These are phyloP conservation scores for Drosophila koepferae DNA, from an alignment of 2,888 invertebrate species.

Conservation along the genomic window DNA sequence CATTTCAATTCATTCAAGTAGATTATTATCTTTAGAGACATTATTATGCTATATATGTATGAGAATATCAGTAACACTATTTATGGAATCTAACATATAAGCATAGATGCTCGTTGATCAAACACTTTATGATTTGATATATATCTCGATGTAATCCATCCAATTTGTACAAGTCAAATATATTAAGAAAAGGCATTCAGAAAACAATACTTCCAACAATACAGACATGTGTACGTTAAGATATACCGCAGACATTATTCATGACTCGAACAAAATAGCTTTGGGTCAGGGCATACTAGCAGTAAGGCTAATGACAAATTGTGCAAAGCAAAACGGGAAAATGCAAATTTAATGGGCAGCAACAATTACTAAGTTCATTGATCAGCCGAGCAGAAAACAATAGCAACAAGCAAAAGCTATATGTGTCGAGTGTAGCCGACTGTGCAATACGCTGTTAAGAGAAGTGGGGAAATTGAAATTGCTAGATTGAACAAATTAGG, in stretches of 20 bases:
- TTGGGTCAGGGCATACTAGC: conserved; percentile 25
- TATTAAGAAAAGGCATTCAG: no score
- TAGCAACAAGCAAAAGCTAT: not conserved
- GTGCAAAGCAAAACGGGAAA: conserved; percentile 52
- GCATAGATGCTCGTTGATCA: not conserved
- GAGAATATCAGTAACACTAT: no score
- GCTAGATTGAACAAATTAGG: no score
- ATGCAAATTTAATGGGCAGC: conserved; percentile 64
- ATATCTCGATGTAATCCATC: no score
- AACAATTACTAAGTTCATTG: conserved; percentile 71
- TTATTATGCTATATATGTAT: not conserved
- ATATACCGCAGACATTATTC: not conserved
- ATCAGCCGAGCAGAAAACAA: conserved; percentile 51
- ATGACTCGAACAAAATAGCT: conserved; percentile 1
- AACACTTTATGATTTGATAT: no score
- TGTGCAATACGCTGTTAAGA: not conserved
- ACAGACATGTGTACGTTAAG: not conserved
- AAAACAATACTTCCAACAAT: not conserved
- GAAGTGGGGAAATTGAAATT: not conserved
- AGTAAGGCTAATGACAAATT: conserved; percentile 50
- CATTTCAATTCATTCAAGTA: no score
- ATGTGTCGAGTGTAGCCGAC: not conserved
- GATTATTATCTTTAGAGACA: not conserved
- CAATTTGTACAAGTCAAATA: not conserved
- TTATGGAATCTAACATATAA: not conserved